These are phyloP conservation scores for Carcharodon carcharias DNA, from an alignment of 2,797 vertebrate genomes.

Conservation along the genomic window DNA sequence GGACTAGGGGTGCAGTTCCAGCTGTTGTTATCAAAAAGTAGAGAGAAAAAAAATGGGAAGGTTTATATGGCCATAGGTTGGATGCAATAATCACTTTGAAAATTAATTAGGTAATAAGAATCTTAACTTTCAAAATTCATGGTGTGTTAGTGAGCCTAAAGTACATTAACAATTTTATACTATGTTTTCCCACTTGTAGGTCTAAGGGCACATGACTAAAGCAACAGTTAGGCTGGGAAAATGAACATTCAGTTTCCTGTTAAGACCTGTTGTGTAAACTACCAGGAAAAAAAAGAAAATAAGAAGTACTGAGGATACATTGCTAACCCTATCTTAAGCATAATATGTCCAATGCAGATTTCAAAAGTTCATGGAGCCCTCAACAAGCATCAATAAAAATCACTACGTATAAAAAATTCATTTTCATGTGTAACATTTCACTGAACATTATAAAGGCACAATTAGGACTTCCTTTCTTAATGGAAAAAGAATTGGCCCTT, in stretches of 20 bases:
- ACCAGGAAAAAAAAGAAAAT: background rate
- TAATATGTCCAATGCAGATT: conserved; percentile 14
- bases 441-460: conserved; percentile 35
- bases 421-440: conserved; percentile 15
- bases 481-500: conserved; percentile 22
- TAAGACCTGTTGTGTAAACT: conserved; percentile 40
- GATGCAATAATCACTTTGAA: background rate
- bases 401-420: conserved; percentile 33
- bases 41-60: background rate
- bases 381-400: conserved; percentile 23
- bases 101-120: conserved; percentile 10
- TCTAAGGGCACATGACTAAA: conserved; percentile 52
- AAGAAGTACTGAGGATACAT: background rate
- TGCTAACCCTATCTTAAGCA: background rate
- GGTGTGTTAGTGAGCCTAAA: conserved; percentile 11
- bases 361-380: background rate
- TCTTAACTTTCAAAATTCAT: conserved; percentile 7
- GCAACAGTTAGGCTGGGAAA: conserved; percentile 56
- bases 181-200: conserved; percentile 43
- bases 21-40: background rate
- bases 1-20: background rate
- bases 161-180: conserved; percentile 18
- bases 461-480: conserved; percentile 19
- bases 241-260: conserved; percentile 67
- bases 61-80: background rate